A percentile compares a stretch with the other conserved stretches of the same genome.
Evolutionary conservation across 2,113 vertebrate genomes (phyloP).

Genomic region (Chaetodon trifascialis): DNA sequence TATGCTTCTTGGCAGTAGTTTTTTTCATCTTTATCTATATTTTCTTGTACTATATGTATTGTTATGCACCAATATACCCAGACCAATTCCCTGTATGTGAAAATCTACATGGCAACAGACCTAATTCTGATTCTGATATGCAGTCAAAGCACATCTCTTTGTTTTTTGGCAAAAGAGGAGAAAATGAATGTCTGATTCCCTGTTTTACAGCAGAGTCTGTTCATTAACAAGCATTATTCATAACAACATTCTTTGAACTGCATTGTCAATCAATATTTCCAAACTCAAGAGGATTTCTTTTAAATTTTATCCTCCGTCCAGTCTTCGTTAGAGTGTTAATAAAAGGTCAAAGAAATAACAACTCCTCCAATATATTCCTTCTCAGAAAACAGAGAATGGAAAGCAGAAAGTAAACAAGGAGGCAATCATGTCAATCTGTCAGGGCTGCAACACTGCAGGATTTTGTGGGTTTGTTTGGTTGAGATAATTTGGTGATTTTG

Average conservation of each 20-base stretch:
- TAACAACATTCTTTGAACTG: conserved; percentile 32
- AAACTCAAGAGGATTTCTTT: conserved; percentile 23
- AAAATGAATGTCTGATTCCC: not conserved
- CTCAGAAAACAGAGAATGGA: not conserved
- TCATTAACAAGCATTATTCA: conserved; percentile 46
- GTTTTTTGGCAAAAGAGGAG: conserved; percentile 13
- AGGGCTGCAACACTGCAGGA: conserved; percentile 1
- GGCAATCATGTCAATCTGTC: conserved; percentile 11
- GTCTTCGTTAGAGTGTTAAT: conserved; percentile 13
- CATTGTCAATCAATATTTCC: conserved; percentile 36
- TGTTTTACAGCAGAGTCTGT: not conserved
- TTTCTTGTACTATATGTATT: too few relatives aligned
- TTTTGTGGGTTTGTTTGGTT: conserved; percentile 32
- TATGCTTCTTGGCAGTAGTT: too few relatives aligned
- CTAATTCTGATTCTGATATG: not conserved
- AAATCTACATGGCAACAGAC: too few relatives aligned
- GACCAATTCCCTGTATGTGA: too few relatives aligned
- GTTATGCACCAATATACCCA: too few relatives aligned
- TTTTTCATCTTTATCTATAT: too few relatives aligned
- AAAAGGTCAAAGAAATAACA: conserved; percentile 38
- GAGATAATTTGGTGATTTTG: conserved; percentile 36
- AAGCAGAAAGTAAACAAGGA: conserved; percentile 19
- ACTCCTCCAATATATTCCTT: conserved; percentile 10
- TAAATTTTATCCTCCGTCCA: not conserved
- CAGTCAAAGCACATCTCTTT: conserved; percentile 27